Evolutionary conservation across 1,140 invertebrate species (phyloP).

Genomic region (Bombus sylvicola): DNA sequence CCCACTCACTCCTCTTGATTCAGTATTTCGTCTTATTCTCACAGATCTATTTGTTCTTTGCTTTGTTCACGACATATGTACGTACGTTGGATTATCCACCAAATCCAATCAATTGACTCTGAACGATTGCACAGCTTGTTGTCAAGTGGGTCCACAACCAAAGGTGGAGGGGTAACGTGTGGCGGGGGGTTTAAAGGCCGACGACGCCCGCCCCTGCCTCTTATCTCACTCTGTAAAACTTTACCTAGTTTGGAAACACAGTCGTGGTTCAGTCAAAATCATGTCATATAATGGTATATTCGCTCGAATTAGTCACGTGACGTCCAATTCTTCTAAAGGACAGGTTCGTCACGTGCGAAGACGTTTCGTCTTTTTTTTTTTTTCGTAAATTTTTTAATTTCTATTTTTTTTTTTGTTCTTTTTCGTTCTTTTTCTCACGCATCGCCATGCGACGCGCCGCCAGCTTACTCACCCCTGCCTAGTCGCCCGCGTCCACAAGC

Average conservation of each 20-base stretch:
- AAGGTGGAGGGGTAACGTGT: slow-evolving; percentile 67
- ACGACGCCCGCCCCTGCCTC: slow-evolving; percentile 64
- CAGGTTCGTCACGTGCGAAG: slow-evolving; percentile 62
- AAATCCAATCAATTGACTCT: slow-evolving; percentile 79
- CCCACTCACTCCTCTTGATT: slow-evolving; percentile 80
- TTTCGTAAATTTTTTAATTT: neutral
- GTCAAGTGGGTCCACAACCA: slow-evolving; percentile 75
- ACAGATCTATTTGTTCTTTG: slow-evolving; percentile 70
- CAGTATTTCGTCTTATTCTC: slow-evolving; percentile 71
- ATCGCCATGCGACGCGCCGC: slow-evolving; percentile 76
- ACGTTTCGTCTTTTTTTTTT: slow-evolving; percentile 46
- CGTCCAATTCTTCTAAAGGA: slow-evolving; percentile 65
- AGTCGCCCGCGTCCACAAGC: slow-evolving; percentile 73
- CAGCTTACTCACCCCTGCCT: slow-evolving; percentile 80
- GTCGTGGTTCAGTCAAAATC: slow-evolving; percentile 80
- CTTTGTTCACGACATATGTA: slow-evolving; percentile 74
- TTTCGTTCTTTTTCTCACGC: slow-evolving; percentile 27
- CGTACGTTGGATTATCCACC: slow-evolving; percentile 78
- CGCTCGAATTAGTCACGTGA: slow-evolving; percentile 77
- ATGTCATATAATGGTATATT: slow-evolving; percentile 74
- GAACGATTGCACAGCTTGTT: slow-evolving; percentile 75
- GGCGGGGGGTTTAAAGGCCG: slow-evolving; percentile 66
- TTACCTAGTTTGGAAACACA: slow-evolving; percentile 84
- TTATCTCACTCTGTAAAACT: slow-evolving; percentile 78
- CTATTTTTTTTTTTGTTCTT: neutral